phyloP scores from a whole-genome alignment of 2,888 invertebrate species.

The Ceriagrion tenellum region DNA sequence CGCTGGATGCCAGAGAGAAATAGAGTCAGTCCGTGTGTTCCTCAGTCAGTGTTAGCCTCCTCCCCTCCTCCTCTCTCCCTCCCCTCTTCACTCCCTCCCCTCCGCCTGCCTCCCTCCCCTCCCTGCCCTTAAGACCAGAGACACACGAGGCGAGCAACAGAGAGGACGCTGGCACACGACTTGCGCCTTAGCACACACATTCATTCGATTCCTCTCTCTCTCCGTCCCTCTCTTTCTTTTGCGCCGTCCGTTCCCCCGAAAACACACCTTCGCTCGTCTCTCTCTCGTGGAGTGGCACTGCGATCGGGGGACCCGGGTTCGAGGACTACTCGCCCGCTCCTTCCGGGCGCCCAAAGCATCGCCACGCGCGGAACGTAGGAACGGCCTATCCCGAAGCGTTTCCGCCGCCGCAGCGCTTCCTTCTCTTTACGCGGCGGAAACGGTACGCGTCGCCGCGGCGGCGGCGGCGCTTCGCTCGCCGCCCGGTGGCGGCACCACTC shows the following conservation, averaged over 20 bases:
- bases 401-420: not conserved
- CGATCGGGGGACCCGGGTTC: not conserved
- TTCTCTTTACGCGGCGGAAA: too few species aligned
- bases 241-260: not conserved
- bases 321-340: not conserved
- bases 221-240: not conserved
- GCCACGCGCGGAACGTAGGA: not conserved
- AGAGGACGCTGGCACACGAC: slow-evolving; percentile 28
- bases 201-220: slow-evolving; percentile 2
- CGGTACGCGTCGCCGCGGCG: too few species aligned
- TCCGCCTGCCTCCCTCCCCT: too few species aligned
- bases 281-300: not conserved
- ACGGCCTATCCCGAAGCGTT: not conserved
- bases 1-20: too few species aligned
- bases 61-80: too few species aligned
- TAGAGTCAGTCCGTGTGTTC: too few species aligned
- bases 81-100: too few species aligned
- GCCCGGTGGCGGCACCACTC: too few species aligned
- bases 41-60: too few species aligned
- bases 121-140: too few species aligned
- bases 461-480: too few species aligned
- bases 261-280: not conserved
- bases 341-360: not conserved
- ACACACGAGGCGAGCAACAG: too few species aligned
- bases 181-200: slow-evolving; percentile 11